A percentile compares a stretch with the other conserved stretches of the same genome.
Conservation (phyloP, 2,113 vertebrate genomes). For the Etheostoma spectabile region DNA sequence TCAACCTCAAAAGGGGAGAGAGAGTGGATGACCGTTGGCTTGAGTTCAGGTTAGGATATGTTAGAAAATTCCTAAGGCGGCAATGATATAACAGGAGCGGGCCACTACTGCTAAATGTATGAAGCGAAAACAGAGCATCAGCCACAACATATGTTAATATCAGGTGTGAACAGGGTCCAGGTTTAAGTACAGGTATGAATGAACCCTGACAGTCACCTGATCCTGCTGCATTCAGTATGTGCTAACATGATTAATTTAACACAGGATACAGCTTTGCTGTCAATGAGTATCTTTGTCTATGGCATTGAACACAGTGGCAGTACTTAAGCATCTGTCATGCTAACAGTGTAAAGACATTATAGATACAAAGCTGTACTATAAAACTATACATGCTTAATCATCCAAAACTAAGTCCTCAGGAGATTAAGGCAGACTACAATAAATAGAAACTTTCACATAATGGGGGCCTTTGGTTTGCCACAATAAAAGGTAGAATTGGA, state of each 20-base stretch:
- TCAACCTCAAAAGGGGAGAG: too few relatives aligned
- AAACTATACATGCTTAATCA: background rate
- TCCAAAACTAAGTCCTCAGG: background rate
- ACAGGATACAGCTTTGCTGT: conserved; percentile 19
- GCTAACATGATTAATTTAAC: conserved; percentile 52
- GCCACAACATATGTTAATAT: too few relatives aligned
- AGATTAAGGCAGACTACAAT: background rate
- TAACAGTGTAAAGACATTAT: background rate
- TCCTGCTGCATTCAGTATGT: background rate
- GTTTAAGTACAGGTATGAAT: too few relatives aligned
- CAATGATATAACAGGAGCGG: too few relatives aligned
- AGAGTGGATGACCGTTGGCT: too few relatives aligned
- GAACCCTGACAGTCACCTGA: background rate
- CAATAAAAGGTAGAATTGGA: background rate
- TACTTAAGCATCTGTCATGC: conserved; percentile 36
- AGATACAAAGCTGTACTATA: background rate
- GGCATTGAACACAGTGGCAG: conserved; percentile 27
- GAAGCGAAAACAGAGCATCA: too few relatives aligned
- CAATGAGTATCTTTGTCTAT: conserved; percentile 28
- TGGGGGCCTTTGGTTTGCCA: background rate
- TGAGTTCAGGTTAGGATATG: too few relatives aligned
- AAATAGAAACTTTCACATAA: too few relatives aligned
- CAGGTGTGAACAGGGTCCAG: too few relatives aligned
- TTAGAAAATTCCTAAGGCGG: too few relatives aligned
- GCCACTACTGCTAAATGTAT: too few relatives aligned